A percentile compares a stretch with the other conserved stretches of the same genome.
These are phyloP conservation scores for Semnopithecus entellus DNA, from an alignment of 2,113 vertebrate genomes.

Conservation along the genomic window DNA sequence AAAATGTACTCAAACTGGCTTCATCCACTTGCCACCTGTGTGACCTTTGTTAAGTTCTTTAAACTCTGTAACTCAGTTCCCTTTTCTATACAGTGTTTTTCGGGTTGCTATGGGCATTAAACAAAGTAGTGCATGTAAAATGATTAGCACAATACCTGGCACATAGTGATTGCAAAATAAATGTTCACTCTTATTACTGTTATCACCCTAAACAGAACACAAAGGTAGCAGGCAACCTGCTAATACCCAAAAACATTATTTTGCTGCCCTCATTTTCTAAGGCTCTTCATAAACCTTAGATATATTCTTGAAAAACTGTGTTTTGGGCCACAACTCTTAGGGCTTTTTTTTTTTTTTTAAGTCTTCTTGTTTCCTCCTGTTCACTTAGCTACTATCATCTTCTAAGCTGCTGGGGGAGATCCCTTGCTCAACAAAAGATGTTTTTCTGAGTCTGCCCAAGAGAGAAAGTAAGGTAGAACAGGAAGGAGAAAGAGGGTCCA, in stretches of 20 bases:
- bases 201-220: neutral
- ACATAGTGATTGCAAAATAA: neutral
- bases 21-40: neutral
- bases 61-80: neutral
- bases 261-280: neutral
- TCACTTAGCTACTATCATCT: neutral
- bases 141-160: neutral
- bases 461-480: neutral
- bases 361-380: neutral
- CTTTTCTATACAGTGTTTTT: neutral
- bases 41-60: neutral
- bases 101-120: neutral
- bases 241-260: neutral
- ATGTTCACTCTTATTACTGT: neutral
- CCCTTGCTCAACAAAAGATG: neutral
- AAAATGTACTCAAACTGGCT: neutral
- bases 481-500: neutral
- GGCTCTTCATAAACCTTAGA: neutral
- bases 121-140: neutral
- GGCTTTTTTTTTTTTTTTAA: neutral
- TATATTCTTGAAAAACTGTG: neutral
- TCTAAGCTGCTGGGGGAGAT: neutral
- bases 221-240: neutral
- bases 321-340: neutral
- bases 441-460: neutral